Percentiles rank a stretch among this genome's conserved stretches.
These are phyloP conservation scores for Oreotrochilus melanogaster DNA, from an alignment of 2,113 vertebrate species.

Conservation along the genomic window DNA sequence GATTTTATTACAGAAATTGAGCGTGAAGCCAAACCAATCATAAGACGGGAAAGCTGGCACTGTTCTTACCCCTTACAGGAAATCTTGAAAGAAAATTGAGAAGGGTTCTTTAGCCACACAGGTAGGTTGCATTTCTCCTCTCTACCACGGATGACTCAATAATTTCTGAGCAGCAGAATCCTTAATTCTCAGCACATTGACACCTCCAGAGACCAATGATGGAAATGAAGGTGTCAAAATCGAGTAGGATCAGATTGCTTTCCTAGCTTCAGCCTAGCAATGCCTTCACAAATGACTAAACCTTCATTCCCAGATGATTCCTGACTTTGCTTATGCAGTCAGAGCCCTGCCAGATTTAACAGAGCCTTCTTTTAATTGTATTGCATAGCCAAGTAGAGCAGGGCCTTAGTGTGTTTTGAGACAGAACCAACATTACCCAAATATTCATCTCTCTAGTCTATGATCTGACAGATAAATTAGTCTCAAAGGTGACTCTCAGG, in stretches of 20 bases:
- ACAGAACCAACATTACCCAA: not conserved
- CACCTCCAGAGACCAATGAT: not conserved
- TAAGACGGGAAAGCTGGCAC: not conserved
- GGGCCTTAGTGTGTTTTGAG: not conserved
- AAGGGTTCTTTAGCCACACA: not conserved
- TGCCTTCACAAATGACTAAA: not conserved
- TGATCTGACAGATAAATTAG: not conserved
- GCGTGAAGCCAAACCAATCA: not conserved
- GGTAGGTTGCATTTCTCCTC: not conserved
- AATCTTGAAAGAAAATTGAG: not conserved
- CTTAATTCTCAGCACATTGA: not conserved
- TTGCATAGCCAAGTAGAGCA: not conserved
- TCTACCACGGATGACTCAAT: not conserved
- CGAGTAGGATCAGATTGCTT: not conserved
- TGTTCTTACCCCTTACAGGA: not conserved
- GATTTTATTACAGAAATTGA: not conserved
- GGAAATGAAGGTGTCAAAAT: not conserved
- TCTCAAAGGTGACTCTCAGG: not conserved
- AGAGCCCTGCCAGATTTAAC: not conserved
- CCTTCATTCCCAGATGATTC: not conserved
- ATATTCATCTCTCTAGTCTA: not conserved
- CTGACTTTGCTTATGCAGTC: not conserved
- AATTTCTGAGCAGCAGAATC: not conserved
- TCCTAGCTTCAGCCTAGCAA: not conserved
- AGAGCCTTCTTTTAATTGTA: not conserved